Evolutionary conservation across 2,113 vertebrate genomes (phyloP).

Genomic region (Ammodramus savannarum): DNA sequence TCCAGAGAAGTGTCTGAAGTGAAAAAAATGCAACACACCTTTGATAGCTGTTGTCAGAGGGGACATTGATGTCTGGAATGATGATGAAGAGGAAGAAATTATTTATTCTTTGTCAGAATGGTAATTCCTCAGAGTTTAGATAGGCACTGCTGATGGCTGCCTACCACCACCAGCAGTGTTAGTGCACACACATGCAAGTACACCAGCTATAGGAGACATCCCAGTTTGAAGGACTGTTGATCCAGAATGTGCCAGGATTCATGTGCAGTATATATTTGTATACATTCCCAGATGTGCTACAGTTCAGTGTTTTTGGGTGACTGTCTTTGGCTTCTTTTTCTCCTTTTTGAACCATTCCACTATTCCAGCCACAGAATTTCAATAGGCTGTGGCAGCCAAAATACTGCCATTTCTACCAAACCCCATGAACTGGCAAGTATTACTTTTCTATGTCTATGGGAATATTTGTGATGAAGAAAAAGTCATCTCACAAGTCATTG

Average conservation of each 20-base stretch:
- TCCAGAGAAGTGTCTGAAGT: neutral
- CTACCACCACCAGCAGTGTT: neutral
- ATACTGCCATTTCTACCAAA: slow-evolving; percentile 24
- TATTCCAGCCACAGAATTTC: slow-evolving; percentile 50
- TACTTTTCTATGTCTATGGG: slow-evolving; percentile 33
- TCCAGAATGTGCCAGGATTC: neutral
- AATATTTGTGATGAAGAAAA: slow-evolving; percentile 42
- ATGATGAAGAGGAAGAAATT: neutral
- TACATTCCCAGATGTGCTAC: neutral
- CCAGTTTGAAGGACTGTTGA: neutral
- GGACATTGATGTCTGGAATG: neutral
- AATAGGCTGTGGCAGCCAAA: neutral
- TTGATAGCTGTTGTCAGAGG: neutral
- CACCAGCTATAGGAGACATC: neutral
- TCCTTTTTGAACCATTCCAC: slow-evolving; percentile 20
- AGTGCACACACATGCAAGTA: rapidly evolving
- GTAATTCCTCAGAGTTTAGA: neutral
- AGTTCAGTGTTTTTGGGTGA: neutral
- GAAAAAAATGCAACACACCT: neutral
- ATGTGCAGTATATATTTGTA: neutral
- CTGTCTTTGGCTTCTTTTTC: slow-evolving; percentile 19
- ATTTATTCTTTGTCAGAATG: neutral
- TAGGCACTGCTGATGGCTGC: neutral
- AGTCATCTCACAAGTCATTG: slow-evolving; percentile 29
- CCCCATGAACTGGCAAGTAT: slow-evolving; percentile 13